Evolutionary conservation across 2,888 invertebrate genomes (phyloP).

Genomic region (Trichacis sp.): DNA sequence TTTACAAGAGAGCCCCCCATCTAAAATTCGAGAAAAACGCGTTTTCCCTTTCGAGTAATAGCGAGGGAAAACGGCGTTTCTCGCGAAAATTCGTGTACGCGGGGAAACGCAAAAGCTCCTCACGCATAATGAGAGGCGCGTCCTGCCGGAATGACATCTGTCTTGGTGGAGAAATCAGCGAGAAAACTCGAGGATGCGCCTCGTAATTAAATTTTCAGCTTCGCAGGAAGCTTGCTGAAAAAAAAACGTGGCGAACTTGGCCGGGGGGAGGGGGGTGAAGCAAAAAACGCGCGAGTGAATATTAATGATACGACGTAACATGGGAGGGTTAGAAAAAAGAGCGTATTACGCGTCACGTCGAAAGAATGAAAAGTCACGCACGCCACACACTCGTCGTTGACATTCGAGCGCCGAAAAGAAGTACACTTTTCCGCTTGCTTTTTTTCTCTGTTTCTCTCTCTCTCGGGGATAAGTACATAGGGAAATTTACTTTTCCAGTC

Average conservation of each 20-base stretch:
- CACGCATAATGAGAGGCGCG: not conserved
- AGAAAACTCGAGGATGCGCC: no score
- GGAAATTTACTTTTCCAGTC: not conserved
- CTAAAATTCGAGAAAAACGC: not conserved
- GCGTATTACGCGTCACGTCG: constrained; percentile 20
- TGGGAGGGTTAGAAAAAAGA: not conserved
- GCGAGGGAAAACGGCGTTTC: not conserved
- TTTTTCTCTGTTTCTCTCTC: not conserved
- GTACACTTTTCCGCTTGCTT: constrained; percentile 7
- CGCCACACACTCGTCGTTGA: constrained; percentile 9
- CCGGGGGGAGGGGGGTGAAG: not conserved
- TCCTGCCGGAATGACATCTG: constrained; percentile 4
- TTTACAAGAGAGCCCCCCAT: no score
- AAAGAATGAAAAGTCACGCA: constrained; percentile 30
- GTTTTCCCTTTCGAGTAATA: not conserved
- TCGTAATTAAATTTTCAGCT: constrained; percentile 7
- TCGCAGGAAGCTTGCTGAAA: not conserved
- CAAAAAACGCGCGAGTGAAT: not conserved
- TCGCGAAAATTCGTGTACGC: no score
- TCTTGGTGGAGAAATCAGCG: constrained; percentile 1
- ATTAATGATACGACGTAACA: constrained; percentile 10
- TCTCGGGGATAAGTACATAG: no score
- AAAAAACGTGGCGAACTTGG: constrained; percentile 14
- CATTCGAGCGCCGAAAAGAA: constrained; percentile 23
- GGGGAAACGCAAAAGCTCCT: not conserved